Evolutionary conservation across 2,888 invertebrate genomes (phyloP).

Genomic region (Thumatha senex): DNA sequence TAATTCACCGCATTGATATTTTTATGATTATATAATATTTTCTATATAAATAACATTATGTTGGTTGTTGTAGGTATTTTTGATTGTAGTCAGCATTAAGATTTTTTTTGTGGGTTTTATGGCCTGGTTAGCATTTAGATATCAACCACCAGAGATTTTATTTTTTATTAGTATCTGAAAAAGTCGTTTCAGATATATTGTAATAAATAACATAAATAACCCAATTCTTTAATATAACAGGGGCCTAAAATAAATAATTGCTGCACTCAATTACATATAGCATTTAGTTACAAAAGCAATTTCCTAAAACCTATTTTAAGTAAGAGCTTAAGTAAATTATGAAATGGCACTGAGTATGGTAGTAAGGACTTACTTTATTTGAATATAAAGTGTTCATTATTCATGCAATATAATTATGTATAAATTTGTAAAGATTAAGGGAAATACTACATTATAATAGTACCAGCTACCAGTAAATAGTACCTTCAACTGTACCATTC

Average conservation of each 20-base stretch:
- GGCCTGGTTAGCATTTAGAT: no score
- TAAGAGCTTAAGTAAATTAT: no score
- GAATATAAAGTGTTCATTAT: slow-evolving; percentile 55
- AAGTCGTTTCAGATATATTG: slow-evolving; percentile 66
- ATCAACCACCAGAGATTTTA: no score
- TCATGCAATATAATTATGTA: slow-evolving; percentile 41
- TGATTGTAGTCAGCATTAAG: slow-evolving; percentile 34
- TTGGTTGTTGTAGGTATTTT: slow-evolving; percentile 26
- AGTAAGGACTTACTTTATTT: slow-evolving; percentile 46
- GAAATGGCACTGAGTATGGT: no score
- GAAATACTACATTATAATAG: slow-evolving; percentile 36
- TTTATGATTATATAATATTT: slow-evolving; percentile 14
- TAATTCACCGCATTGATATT: slow-evolving; percentile 20
- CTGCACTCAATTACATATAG: no score
- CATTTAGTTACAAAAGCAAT: slow-evolving; percentile 23
- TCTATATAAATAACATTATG: slow-evolving; percentile 19
- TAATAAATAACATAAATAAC: slow-evolving; percentile 44
- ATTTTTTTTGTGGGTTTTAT: no score
- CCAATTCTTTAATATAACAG: slow-evolving; percentile 38
- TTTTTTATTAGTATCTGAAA: slow-evolving; percentile 36
- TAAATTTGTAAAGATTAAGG: slow-evolving; percentile 24
- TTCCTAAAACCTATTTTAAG: no score
- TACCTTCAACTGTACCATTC: slow-evolving; percentile 52
- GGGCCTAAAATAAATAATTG: slow-evolving; percentile 41
- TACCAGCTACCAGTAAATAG: slow-evolving; percentile 11